These are phyloP conservation scores for Pherbina coryleti DNA, from an alignment of 2,888 invertebrate genomes.

Conservation along the genomic window DNA sequence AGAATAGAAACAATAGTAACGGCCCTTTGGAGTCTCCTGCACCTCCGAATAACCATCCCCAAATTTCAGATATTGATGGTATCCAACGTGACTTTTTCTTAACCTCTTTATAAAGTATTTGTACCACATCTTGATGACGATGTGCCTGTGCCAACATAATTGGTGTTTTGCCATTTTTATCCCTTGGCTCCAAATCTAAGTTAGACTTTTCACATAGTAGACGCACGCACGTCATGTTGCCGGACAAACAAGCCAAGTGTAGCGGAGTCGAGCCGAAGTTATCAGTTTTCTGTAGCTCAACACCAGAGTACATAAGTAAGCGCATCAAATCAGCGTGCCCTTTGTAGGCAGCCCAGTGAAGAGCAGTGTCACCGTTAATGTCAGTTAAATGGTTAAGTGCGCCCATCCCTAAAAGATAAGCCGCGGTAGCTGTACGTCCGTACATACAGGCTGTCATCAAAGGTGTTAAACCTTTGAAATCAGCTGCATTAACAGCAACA, in stretches of 20 bases:
- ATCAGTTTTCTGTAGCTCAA: constrained; percentile 88
- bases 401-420: constrained; percentile 90
- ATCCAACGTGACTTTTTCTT: constrained; percentile 88
- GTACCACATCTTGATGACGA: constrained; percentile 86
- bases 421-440: constrained; percentile 89
- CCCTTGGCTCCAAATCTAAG: constrained; percentile 86
- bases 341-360: constrained; percentile 94
- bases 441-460: constrained; percentile 95
- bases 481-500: constrained; percentile 89
- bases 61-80: constrained; percentile 88
- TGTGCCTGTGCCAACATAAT: constrained; percentile 90
- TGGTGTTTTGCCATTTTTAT: constrained; percentile 94
- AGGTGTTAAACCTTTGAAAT: constrained; percentile 88
- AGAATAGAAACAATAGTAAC: constrained; percentile 85
- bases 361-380: constrained; percentile 91
- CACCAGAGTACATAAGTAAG: constrained; percentile 90
- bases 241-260: constrained; percentile 90
- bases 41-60: constrained; percentile 90
- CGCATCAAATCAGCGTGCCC: constrained; percentile 90
- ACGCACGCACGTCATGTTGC: constrained; percentile 87
- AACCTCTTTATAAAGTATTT: constrained; percentile 83
- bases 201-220: constrained; percentile 92
- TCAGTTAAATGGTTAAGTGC: constrained; percentile 88
- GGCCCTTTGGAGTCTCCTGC: constrained; percentile 93
- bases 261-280: constrained; percentile 93